phyloP scores from a whole-genome alignment of 2,797 vertebrate species.

The Semaprochilodus insignis region DNA sequence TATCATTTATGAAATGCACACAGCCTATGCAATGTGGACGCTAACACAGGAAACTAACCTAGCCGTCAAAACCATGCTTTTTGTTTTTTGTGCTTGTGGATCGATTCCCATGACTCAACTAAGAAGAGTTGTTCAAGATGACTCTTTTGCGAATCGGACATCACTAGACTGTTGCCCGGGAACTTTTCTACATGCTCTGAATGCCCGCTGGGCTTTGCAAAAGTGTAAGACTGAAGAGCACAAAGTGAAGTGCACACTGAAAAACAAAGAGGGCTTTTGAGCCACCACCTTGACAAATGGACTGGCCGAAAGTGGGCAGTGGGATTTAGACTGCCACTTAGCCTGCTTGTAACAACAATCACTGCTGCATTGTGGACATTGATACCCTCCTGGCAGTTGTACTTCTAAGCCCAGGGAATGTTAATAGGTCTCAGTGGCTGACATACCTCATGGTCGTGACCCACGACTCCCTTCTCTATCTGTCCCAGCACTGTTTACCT shows the following conservation, averaged over 20 bases:
- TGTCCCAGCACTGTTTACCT: slow-evolving; percentile 5
- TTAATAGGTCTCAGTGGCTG: slow-evolving; percentile 71
- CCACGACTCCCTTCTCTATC: slow-evolving; percentile 57
- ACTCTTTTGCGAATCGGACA: background rate
- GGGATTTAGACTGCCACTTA: slow-evolving; percentile 43
- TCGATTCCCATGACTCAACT: background rate
- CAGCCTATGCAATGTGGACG: background rate
- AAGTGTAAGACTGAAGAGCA: background rate
- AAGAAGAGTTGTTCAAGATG: background rate
- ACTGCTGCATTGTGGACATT: slow-evolving; percentile 30
- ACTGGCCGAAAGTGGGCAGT: background rate
- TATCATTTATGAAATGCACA: too few species aligned
- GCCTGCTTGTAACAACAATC: slow-evolving; percentile 1
- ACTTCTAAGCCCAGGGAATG: slow-evolving; percentile 62
- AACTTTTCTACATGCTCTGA: background rate
- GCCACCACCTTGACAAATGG: slow-evolving; percentile 5
- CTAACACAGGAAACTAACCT: background rate
- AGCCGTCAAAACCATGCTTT: background rate
- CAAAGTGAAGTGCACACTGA: background rate
- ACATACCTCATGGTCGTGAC: slow-evolving; percentile 63
- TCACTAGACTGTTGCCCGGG: background rate
- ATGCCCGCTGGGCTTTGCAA: slow-evolving; percentile 1
- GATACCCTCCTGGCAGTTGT: slow-evolving; percentile 60
- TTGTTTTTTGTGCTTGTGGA: background rate
- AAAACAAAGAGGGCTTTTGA: slow-evolving; percentile 6